A percentile compares a stretch with the other conserved stretches of the same genome.
phyloP scores from a whole-genome alignment of 2,797 vertebrate species.

The Enteromius anoplus region DNA sequence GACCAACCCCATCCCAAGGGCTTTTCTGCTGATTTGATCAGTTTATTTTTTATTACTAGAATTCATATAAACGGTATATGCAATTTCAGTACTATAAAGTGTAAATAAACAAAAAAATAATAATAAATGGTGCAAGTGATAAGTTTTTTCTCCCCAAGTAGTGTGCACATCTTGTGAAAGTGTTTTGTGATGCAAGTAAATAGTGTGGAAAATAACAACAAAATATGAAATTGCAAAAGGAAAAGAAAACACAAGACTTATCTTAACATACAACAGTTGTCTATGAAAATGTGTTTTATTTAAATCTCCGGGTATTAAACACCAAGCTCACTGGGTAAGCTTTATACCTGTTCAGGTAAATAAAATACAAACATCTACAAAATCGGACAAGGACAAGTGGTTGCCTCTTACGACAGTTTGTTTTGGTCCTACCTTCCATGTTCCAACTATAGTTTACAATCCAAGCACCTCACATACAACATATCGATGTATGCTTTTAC shows the following conservation, averaged over 20 bases:
- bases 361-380: constrained; percentile 50
- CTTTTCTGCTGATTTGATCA: not conserved
- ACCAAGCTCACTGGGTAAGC: constrained; percentile 40
- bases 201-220: not conserved
- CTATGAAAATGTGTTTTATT: constrained; percentile 63
- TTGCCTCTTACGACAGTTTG: constrained; percentile 40
- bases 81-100: not conserved
- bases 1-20: constrained; percentile 3
- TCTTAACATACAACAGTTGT: constrained; percentile 53
- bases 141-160: not conserved
- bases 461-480: constrained; percentile 43
- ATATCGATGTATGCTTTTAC: constrained; percentile 36
- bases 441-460: constrained; percentile 53
- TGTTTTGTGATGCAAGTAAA: constrained; percentile 26
- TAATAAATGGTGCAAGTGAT: not conserved
- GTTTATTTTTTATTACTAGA: not conserved
- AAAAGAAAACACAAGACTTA: constrained; percentile 54
- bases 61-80: not conserved
- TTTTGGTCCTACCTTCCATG: constrained; percentile 50
- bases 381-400: constrained; percentile 43
- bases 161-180: constrained; percentile 19
- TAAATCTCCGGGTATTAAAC: constrained; percentile 50
- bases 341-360: constrained; percentile 52
- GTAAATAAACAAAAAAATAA: not conserved
- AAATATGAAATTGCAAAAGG: constrained; percentile 44